Evolutionary conservation across 1,140 invertebrate genomes (phyloP).

Genomic region (Agraylea sexmaculata): DNA sequence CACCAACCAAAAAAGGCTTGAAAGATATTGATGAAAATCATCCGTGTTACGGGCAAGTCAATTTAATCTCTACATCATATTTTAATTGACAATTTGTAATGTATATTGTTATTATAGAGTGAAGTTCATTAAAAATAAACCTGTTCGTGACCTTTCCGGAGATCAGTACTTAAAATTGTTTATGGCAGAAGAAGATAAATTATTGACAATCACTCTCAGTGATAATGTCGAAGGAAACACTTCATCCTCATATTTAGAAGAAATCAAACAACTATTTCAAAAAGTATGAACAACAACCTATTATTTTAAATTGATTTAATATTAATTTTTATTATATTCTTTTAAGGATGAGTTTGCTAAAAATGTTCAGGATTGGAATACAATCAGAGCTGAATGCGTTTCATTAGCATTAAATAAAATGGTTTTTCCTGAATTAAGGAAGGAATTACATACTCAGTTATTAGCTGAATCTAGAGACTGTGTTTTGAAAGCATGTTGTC

Average conservation of each 20-base stretch:
- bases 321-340: conserved; percentile 8
- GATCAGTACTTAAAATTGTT: conserved; percentile 82
- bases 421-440: conserved; percentile 78
- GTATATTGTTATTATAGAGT: conserved; percentile 41
- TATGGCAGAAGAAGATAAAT: conserved; percentile 78
- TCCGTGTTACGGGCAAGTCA: conserved; percentile 53
- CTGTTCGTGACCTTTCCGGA: conserved; percentile 75
- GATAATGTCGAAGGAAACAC: conserved; percentile 71
- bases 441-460: conserved; percentile 74
- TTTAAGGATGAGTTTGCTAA: conserved; percentile 89
- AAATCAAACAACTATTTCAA: conserved; percentile 83
- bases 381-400: conserved; percentile 73
- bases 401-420: conserved; percentile 79
- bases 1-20: conserved; percentile 81
- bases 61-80: neutral
- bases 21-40: conserved; percentile 94
- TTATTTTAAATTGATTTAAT: neutral
- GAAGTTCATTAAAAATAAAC: conserved; percentile 94
- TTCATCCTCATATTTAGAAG: conserved; percentile 69
- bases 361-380: conserved; percentile 94
- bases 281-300: conserved; percentile 38
- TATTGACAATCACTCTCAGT: conserved; percentile 61
- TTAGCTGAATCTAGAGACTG: conserved; percentile 81
- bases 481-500: conserved; percentile 70
- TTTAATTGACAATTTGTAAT: conserved; percentile 6